Conservation (phyloP, 1,140 invertebrate species). For the Leptonema lineaticorne region DNA sequence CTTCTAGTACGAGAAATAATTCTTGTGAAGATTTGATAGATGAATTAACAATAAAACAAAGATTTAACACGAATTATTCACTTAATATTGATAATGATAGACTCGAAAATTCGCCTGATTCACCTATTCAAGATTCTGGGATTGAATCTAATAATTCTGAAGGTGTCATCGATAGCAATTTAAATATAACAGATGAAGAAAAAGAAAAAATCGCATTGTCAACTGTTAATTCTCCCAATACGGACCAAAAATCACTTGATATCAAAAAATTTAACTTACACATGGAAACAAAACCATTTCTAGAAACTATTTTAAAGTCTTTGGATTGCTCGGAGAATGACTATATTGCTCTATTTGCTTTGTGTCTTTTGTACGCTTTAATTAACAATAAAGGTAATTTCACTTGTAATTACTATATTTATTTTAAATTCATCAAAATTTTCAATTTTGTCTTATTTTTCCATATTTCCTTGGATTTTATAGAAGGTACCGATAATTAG, state of each 20-base stretch:
- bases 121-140: slow-evolving; percentile 53
- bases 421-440: not conserved
- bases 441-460: not conserved
- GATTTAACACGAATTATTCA: slow-evolving; percentile 13
- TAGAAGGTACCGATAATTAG: too few relatives aligned
- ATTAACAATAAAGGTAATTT: slow-evolving; percentile 85
- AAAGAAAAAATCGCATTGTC: slow-evolving; percentile 71
- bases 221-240: slow-evolving; percentile 48
- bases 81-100: slow-evolving; percentile 25
- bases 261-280: slow-evolving; percentile 51
- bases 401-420: not conserved
- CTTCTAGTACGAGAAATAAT: slow-evolving; percentile 54
- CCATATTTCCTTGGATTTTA: slow-evolving; percentile 13
- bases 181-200: slow-evolving; percentile 92
- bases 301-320: slow-evolving; percentile 84
- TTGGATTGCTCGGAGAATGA: slow-evolving; percentile 89
- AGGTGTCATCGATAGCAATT: slow-evolving; percentile 47
- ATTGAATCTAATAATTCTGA: slow-evolving; percentile 49
- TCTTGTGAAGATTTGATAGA: slow-evolving; percentile 57
- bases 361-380: slow-evolving; percentile 92
- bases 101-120: slow-evolving; percentile 53
- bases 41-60: slow-evolving; percentile 20
- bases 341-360: slow-evolving; percentile 87
- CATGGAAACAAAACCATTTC: slow-evolving; percentile 73
- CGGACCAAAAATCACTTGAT: slow-evolving; percentile 42